Evolutionary conservation across 92 coral and sea anemone genomes (phyloP).

Genomic region (Virgularia gustaviana): DNA sequence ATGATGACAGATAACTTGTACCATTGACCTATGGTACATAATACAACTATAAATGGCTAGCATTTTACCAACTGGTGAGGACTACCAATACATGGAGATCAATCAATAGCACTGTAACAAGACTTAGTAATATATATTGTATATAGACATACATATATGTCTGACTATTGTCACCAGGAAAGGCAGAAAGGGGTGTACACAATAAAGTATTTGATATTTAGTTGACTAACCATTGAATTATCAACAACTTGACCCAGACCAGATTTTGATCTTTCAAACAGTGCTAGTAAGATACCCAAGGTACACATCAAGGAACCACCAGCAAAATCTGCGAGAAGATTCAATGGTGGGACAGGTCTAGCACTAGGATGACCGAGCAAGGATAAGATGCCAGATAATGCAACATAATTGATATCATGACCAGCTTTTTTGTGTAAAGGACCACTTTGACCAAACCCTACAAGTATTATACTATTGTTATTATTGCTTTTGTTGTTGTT

Average conservation of each 20-base stretch:
- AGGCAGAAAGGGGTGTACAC: too few species aligned
- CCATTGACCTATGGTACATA: slow-evolving; percentile 90
- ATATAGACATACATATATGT: too few species aligned
- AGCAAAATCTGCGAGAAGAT: slow-evolving; percentile 87
- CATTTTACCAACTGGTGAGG: background rate
- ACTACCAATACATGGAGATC: background rate
- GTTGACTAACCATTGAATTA: slow-evolving; percentile 67
- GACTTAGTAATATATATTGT: too few species aligned
- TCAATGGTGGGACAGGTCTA: slow-evolving; percentile 78
- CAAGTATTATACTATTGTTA: background rate
- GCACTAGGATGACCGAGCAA: slow-evolving; percentile 68
- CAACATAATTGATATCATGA: slow-evolving; percentile 89
- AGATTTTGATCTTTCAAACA: slow-evolving; percentile 77
- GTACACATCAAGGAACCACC: slow-evolving; percentile 88
- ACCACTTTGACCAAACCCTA: slow-evolving; percentile 92
- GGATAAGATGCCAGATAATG: slow-evolving; percentile 73
- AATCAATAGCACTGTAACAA: background rate
- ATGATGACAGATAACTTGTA: slow-evolving; percentile 65
- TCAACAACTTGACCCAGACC: slow-evolving; percentile 97
- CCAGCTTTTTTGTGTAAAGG: slow-evolving; percentile 68
- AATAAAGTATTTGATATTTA: background rate
- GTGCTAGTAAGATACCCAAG: slow-evolving; percentile 83
- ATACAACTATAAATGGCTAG: too few species aligned
- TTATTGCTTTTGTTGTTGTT: too few species aligned
- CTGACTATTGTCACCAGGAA: too few species aligned